These are phyloP conservation scores for Drosophila yakuba DNA, from an alignment of 1,140 invertebrate species.

Conservation along the genomic window DNA sequence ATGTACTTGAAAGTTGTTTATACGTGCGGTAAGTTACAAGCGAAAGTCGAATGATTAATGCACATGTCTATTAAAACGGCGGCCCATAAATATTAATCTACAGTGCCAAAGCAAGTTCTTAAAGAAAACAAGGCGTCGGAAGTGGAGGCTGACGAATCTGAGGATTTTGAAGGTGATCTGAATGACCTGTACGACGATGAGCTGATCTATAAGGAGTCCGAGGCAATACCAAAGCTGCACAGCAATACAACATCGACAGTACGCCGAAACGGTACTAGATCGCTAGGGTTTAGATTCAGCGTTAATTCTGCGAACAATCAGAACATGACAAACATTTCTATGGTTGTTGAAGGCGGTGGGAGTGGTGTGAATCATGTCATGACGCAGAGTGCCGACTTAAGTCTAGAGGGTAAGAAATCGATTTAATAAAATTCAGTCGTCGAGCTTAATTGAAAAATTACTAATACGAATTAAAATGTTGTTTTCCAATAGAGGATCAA, in stretches of 20 bases:
- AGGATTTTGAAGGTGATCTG: constrained; percentile 85
- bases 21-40: constrained; percentile 93
- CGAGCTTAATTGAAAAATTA: no score
- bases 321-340: constrained; percentile 55
- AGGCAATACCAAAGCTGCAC: constrained; percentile 80
- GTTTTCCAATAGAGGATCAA: constrained; percentile 88
- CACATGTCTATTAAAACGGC: background rate
- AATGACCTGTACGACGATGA: constrained; percentile 85
- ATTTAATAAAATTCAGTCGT: no score
- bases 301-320: constrained; percentile 39
- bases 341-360: constrained; percentile 53
- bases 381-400: constrained; percentile 78
- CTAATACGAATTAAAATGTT: background rate
- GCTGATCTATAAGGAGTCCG: constrained; percentile 82
- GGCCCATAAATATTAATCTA: no score
- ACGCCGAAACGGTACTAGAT: constrained; percentile 40
- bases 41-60: background rate
- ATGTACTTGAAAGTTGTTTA: constrained; percentile 97
- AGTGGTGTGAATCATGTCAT: constrained; percentile 74
- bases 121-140: constrained; percentile 91
- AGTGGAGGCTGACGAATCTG: constrained; percentile 89
- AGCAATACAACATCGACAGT: constrained; percentile 63
- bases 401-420: constrained; percentile 69
- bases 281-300: constrained; percentile 8
- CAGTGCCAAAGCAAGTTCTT: constrained; percentile 92